A percentile compares a stretch with the other conserved stretches of the same genome.
Evolutionary conservation across 1,140 invertebrate genomes (phyloP).

Genomic region (Meteorus sp.): DNA sequence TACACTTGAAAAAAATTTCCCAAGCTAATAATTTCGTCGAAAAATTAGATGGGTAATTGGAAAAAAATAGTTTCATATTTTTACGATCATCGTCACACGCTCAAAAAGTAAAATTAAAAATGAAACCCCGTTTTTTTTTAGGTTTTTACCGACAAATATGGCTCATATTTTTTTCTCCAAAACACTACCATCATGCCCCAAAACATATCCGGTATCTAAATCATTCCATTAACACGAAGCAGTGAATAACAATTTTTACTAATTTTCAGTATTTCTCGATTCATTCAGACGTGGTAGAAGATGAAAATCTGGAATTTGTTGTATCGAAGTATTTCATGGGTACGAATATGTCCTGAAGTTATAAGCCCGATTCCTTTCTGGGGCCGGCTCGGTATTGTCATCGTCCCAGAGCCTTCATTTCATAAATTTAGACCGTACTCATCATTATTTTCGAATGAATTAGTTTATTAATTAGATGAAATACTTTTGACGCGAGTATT

Average conservation of each 20-base stretch:
- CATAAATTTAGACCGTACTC: too few relatives aligned
- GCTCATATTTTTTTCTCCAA: background rate
- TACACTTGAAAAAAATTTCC: background rate
- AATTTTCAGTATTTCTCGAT: conserved; percentile 1
- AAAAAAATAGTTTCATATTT: background rate
- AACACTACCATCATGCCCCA: too few relatives aligned
- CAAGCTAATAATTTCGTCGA: background rate
- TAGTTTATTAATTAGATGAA: too few relatives aligned
- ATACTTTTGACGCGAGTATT: too few relatives aligned
- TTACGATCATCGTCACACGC: background rate
- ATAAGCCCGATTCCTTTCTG: background rate
- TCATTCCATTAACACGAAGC: background rate
- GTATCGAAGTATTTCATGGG: background rate
- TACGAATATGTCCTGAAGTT: conserved; percentile 1
- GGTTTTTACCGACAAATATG: background rate
- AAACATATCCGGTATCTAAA: too few relatives aligned
- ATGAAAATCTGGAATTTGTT: background rate
- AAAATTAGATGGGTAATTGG: background rate
- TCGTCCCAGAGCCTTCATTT: background rate
- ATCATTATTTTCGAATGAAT: too few relatives aligned
- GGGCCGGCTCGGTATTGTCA: background rate
- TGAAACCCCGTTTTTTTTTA: conserved; percentile 1
- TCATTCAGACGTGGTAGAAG: background rate
- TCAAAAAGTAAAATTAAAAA: conserved; percentile 18
- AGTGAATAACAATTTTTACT: background rate